Evolutionary conservation across 2,888 invertebrate species (phyloP).

Genomic region (Meghimatium bilineatum): DNA sequence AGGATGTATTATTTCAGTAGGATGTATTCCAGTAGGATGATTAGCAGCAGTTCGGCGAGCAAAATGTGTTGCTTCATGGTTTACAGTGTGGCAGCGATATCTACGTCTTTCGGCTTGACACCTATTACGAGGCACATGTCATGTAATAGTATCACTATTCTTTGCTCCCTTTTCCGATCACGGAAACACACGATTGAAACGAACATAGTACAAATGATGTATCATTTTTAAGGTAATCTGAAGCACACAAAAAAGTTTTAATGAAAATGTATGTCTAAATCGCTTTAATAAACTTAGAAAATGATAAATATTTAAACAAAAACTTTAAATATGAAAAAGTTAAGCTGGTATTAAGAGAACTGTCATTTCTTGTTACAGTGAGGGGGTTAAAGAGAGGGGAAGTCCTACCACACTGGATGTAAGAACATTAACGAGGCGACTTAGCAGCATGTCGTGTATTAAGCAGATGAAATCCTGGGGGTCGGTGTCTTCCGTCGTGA

Average conservation of each 20-base stretch:
- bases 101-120: too few relatives aligned
- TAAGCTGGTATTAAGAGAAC: background rate
- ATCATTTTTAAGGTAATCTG: too few relatives aligned
- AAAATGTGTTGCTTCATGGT: background rate
- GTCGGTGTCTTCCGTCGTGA: background rate
- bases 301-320: too few relatives aligned
- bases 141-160: background rate
- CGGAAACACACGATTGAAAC: background rate
- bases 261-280: too few relatives aligned
- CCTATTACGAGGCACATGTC: background rate
- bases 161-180: background rate
- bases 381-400: background rate
- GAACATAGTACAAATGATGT: too few relatives aligned
- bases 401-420: background rate
- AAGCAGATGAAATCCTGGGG: background rate
- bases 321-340: too few relatives aligned
- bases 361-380: background rate
- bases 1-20: too few relatives aligned
- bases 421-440: background rate
- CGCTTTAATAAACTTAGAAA: too few relatives aligned
- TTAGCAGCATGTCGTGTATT: background rate
- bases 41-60: too few relatives aligned
- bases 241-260: too few relatives aligned
- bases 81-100: too few relatives aligned
- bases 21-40: too few relatives aligned